Base-by-base conservation (phyloP, 2,888 invertebrate genomes). In the Eristalis intricaria region DNA sequence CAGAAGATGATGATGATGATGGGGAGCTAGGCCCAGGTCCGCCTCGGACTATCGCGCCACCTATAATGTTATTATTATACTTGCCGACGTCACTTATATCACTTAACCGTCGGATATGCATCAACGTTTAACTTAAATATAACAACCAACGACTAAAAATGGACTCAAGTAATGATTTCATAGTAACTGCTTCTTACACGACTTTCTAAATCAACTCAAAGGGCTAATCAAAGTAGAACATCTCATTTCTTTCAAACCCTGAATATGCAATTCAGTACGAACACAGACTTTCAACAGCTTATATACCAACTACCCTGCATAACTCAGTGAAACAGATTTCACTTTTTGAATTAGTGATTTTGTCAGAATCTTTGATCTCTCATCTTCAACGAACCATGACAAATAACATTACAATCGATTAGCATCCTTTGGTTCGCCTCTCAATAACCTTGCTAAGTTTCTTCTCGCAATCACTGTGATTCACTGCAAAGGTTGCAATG, bases 401-500 rank as follows among this genome's bases (percentile, higher is more conserved):
- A 77, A 81, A 73, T 68, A 73, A 64, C 58, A 76, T 63, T 71
- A 73, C 71, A 76, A 81, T 77, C 64, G 75, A 76, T 32, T 68
- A 15, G 38, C 35, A 61, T 76, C 32, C 71, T 73, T 63, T 10
- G 23, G 29, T 32, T 76, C 56, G 35, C 4, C 43, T 23, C 13
- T 22, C 26, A 61, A 56, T 73, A 43, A 40, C n/a, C 43, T 26
- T 10, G 50, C 40, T 58, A 50, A 76, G 66, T 71, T 58, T 66
- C 71, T 73, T 80, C 58, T 58, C 11, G 8, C 68, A 77, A 85
- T 81, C 43, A 85, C 85, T 69, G 70, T 81, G 69, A 85, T 81
- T 71, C 80, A 1, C 19, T 7, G 26, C 66, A 26, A 84, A 64
- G 81, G 81, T 69, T 73, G 81, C 81, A 77, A 81, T 81, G 77